Percentiles rank a stretch among this genome's conserved stretches.
Conservation (phyloP, 2,888 invertebrate genomes). For the Terebella lapidaria region DNA sequence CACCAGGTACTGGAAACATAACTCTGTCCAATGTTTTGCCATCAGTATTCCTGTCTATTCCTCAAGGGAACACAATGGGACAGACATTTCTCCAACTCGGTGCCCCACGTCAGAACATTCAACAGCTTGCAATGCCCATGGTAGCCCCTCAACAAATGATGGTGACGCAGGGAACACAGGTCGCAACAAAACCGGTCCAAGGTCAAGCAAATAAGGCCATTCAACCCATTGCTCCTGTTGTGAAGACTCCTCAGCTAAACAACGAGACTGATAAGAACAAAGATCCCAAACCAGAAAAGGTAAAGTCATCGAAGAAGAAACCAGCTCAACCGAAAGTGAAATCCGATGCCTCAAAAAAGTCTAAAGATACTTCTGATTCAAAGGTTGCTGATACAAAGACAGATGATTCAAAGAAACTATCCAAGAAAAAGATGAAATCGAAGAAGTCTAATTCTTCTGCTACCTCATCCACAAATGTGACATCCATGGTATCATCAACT, state of each 20-base stretch:
- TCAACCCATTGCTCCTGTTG: too few species aligned
- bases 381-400: not conserved
- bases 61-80: not conserved
- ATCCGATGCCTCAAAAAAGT: too few species aligned
- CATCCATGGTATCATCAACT: too few species aligned
- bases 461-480: too few species aligned
- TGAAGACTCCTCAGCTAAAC: not conserved
- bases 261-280: not conserved
- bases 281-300: not conserved
- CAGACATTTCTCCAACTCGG: not conserved
- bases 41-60: not conserved
- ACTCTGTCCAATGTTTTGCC: not conserved
- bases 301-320: not conserved
- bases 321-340: too few species aligned
- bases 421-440: too few species aligned
- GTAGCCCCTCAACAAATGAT: not conserved
- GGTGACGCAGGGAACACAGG: not conserved
- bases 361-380: too few species aligned
- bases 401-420: not conserved
- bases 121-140: not conserved
- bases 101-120: not conserved
- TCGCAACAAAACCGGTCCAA: too few species aligned
- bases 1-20: not conserved
- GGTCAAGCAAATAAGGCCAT: too few species aligned
- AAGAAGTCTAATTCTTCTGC: too few species aligned